A percentile compares a stretch with the other conserved stretches of the same genome.
Evolutionary conservation across 1,140 invertebrate species (phyloP).

Genomic region (Drosophila novamexicana): DNA sequence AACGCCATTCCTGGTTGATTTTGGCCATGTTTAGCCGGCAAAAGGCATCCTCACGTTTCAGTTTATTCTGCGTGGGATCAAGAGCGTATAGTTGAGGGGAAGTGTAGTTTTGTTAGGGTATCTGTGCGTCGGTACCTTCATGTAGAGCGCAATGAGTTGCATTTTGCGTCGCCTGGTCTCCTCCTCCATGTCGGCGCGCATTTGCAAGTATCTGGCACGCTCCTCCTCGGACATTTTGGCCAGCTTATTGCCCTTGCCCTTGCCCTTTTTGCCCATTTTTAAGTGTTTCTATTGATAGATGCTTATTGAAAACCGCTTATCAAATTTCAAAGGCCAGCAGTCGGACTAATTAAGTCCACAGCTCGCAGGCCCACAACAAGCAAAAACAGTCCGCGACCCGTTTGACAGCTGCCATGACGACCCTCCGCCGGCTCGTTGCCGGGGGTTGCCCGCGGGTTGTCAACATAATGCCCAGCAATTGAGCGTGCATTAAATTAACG

Average conservation of each 20-base stretch:
- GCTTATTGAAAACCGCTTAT: constrained; percentile 52
- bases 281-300: constrained; percentile 19
- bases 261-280: constrained; percentile 88
- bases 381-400: constrained; percentile 5
- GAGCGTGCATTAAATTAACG: constrained; percentile 29
- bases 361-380: constrained; percentile 17
- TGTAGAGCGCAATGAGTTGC: constrained; percentile 90
- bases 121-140: constrained; percentile 87
- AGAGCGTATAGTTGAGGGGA: constrained; percentile 28
- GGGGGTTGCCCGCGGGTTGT: constrained; percentile 1
- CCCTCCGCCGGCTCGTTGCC: background rate
- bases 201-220: constrained; percentile 90
- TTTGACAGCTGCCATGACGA: constrained; percentile 32
- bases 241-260: constrained; percentile 89
- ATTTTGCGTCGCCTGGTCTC: constrained; percentile 90
- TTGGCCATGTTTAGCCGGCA: constrained; percentile 91
- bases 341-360: constrained; percentile 52
- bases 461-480: constrained; percentile 13
- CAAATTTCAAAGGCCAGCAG: constrained; percentile 56
- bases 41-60: constrained; percentile 91
- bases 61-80: constrained; percentile 88
- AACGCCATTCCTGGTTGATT: constrained; percentile 93
- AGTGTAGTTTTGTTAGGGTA: background rate
- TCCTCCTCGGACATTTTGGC: constrained; percentile 93
- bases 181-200: constrained; percentile 91